Conservation (phyloP, 2,797 vertebrate species). For the Scomberomorus guttatus region DNA sequence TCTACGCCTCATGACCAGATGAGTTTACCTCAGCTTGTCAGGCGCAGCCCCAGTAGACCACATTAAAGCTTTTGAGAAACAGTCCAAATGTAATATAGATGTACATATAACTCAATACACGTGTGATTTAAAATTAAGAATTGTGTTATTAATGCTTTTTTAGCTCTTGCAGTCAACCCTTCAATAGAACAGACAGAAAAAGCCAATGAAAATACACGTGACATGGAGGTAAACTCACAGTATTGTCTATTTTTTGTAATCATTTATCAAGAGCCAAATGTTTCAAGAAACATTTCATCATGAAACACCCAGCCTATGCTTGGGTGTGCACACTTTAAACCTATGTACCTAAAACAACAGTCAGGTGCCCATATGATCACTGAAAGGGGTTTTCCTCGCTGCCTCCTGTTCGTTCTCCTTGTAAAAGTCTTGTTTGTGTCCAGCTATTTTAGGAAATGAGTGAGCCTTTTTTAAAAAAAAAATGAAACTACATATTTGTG, state of each 20-base stretch:
- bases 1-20: slow-evolving; percentile 41
- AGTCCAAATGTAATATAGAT: neutral
- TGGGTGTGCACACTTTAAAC: neutral
- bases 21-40: neutral
- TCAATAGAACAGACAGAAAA: neutral
- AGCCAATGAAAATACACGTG: neutral
- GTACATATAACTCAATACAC: neutral
- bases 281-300: slow-evolving; percentile 2
- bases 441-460: neutral
- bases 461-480: neutral
- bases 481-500: neutral
- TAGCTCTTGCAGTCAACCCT: neutral
- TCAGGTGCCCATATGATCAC: neutral
- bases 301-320: too few relatives aligned
- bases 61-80: slow-evolving; percentile 23
- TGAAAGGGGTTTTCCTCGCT: neutral
- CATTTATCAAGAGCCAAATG: neutral
- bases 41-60: neutral
- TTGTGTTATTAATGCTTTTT: neutral
- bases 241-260: neutral
- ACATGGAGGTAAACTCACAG: too few relatives aligned
- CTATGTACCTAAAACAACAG: too few relatives aligned
- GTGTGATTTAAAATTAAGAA: neutral
- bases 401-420: too few relatives aligned
- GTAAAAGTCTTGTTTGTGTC: neutral